Evolutionary conservation across 2,888 invertebrate genomes (phyloP).

Genomic region (Drosophila eohydei): DNA sequence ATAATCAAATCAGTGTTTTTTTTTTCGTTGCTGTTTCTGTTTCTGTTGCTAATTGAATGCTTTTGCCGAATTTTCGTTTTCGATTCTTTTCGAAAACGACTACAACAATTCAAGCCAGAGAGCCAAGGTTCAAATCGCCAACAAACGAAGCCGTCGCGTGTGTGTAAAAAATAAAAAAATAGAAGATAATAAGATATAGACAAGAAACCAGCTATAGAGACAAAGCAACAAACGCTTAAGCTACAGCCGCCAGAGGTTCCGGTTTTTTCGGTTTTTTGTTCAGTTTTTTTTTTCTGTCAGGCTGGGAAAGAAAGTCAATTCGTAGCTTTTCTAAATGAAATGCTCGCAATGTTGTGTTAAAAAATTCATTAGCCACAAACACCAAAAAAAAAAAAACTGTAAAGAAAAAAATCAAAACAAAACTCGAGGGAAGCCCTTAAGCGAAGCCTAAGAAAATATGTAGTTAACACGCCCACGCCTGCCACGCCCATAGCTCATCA

Average conservation of each 20-base stretch:
- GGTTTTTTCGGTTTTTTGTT: slow-evolving; percentile 32
- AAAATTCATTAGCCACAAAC: slow-evolving; percentile 60
- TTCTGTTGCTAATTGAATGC: slow-evolving; percentile 65
- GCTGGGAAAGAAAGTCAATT: slow-evolving; percentile 55
- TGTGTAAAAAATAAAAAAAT: slow-evolving; percentile 46
- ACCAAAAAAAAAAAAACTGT: neutral
- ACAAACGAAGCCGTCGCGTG: slow-evolving; percentile 54
- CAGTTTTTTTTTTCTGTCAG: slow-evolving; percentile 10
- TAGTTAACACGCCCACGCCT: slow-evolving; percentile 68
- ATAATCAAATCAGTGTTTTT: slow-evolving; percentile 64
- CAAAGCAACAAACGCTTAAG: slow-evolving; percentile 22
- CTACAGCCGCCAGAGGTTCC: slow-evolving; percentile 33
- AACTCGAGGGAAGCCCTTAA: slow-evolving; percentile 32
- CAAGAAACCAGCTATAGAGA: slow-evolving; percentile 44
- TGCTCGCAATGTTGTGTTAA: slow-evolving; percentile 63
- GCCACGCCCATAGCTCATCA: slow-evolving; percentile 47
- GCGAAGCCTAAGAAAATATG: slow-evolving; percentile 37
- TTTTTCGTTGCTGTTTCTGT: slow-evolving; percentile 22
- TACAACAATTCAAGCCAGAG: slow-evolving; percentile 16
- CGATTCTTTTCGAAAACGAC: slow-evolving; percentile 41
- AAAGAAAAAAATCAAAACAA: slow-evolving; percentile 18
- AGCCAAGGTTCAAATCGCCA: slow-evolving; percentile 43
- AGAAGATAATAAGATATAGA: slow-evolving; percentile 49
- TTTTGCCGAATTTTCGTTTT: slow-evolving; percentile 28
- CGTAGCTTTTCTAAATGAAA: slow-evolving; percentile 61